Percentiles rank a stretch among this genome's conserved stretches.
Evolutionary conservation across 2,113 vertebrate genomes (phyloP).

Genomic region (Syngnathus typhle): DNA sequence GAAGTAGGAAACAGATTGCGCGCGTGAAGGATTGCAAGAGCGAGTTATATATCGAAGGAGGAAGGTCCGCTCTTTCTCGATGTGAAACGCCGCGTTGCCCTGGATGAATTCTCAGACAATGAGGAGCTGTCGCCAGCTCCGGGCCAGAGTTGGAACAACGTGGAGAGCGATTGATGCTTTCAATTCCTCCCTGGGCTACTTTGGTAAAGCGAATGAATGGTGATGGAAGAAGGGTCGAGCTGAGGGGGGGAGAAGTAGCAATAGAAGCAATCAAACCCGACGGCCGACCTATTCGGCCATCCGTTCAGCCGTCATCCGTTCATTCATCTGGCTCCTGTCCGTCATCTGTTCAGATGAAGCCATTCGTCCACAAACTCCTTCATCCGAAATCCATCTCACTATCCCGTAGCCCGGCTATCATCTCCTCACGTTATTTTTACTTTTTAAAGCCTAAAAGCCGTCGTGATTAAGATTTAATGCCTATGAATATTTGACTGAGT

Average conservation of each 20-base stretch:
- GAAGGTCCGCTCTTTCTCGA: slow-evolving; percentile 36
- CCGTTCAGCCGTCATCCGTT: background rate
- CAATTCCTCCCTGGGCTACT: slow-evolving; percentile 26
- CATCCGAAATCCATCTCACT: slow-evolving; percentile 8
- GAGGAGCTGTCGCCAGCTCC: slow-evolving; percentile 32
- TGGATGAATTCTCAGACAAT: slow-evolving; percentile 43
- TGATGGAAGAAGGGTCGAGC: slow-evolving; percentile 31
- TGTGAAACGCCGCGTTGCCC: slow-evolving; percentile 35
- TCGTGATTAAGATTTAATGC: slow-evolving; percentile 45
- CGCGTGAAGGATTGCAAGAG: slow-evolving; percentile 40
- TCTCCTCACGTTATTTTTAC: slow-evolving; percentile 46
- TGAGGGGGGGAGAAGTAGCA: slow-evolving; percentile 20
- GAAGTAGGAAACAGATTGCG: slow-evolving; percentile 13
- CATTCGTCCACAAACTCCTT: background rate
- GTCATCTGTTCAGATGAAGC: background rate
- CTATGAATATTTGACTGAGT: slow-evolving; percentile 58
- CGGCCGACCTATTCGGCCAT: background rate
- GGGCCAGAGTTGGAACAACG: slow-evolving; percentile 21
- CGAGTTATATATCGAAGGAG: slow-evolving; percentile 37
- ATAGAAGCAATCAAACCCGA: slow-evolving; percentile 22
- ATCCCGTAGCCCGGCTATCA: slow-evolving; percentile 23
- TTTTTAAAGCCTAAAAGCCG: slow-evolving; percentile 55
- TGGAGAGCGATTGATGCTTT: slow-evolving; percentile 34
- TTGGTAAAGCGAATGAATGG: slow-evolving; percentile 37
- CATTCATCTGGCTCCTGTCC: background rate